A percentile compares a stretch with the other conserved stretches of the same genome.
These are phyloP conservation scores for Piezodorus guildinii DNA, from an alignment of 1,140 invertebrate genomes.

Conservation along the genomic window DNA sequence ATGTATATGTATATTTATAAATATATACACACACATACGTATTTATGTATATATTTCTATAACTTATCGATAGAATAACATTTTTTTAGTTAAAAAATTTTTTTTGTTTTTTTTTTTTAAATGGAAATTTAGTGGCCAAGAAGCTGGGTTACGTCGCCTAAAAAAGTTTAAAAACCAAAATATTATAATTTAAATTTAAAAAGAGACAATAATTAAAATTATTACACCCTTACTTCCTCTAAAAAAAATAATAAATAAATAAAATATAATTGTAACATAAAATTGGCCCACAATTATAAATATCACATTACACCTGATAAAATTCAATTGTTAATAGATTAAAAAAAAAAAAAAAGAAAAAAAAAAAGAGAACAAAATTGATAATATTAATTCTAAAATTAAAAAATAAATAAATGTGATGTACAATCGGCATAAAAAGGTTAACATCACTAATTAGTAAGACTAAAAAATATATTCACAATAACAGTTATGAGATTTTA, in stretches of 20 bases:
- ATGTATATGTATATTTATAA: neutral
- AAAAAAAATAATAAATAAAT: neutral
- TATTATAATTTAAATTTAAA: neutral
- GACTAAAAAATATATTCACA: neutral
- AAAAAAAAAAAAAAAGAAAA: neutral
- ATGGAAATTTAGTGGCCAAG: no score
- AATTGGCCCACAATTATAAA: constrained; percentile 13
- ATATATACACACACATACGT: neutral
- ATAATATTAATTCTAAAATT: neutral
- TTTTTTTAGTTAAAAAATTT: no score
- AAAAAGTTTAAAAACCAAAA: neutral
- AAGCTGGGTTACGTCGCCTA: no score
- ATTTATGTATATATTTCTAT: no score
- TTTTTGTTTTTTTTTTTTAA: no score
- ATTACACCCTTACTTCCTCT: neutral
- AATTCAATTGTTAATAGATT: neutral
- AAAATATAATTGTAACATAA: constrained; percentile 4
- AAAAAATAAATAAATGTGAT: constrained; percentile 7
- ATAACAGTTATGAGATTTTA: neutral
- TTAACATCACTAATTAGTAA: constrained; percentile 5
- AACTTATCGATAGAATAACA: no score
- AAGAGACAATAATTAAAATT: neutral
- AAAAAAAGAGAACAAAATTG: neutral
- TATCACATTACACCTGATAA: constrained; percentile 11
- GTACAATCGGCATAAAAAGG: neutral